A percentile compares a stretch with the other conserved stretches of the same genome.
Conservation (phyloP, 37 sponge, comb jelly and placozoan genomes). For the Cliona cf. orientalis region DNA sequence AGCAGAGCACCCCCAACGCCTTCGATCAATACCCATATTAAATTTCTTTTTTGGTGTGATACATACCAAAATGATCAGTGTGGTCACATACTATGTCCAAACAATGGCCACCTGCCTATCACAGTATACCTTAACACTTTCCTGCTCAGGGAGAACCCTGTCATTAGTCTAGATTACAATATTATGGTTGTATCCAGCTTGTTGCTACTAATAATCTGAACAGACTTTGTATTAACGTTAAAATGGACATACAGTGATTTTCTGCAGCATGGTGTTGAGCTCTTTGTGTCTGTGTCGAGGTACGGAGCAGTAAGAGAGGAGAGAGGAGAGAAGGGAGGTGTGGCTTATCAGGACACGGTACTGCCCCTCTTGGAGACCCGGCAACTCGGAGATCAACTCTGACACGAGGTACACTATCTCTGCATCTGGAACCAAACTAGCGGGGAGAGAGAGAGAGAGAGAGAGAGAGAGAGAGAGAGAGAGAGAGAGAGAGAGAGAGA, state of each 20-base stretch:
- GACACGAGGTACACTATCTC: constrained; percentile 77
- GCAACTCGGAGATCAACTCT: constrained; percentile 70
- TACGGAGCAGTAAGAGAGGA: constrained; percentile 75
- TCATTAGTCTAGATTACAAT: too few relatives aligned
- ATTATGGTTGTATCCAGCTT: too few relatives aligned
- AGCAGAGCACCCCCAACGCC: too few relatives aligned
- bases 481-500: constrained; percentile 56
- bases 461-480: constrained; percentile 46
- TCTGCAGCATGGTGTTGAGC: constrained; percentile 21
- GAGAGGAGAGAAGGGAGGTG: constrained; percentile 58
- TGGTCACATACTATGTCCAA: too few relatives aligned
- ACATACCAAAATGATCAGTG: too few relatives aligned
- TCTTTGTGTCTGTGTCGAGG: constrained; percentile 46
- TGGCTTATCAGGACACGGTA: constrained; percentile 70
- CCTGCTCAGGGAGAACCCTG: too few relatives aligned
- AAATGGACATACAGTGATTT: constrained; percentile 44
- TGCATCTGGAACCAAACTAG: constrained; percentile 76
- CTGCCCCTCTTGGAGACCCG: constrained; percentile 55
- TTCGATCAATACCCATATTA: too few relatives aligned
- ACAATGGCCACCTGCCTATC: too few relatives aligned
- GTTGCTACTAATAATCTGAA: too few relatives aligned
- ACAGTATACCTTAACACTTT: too few relatives aligned
- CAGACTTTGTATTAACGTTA: too few relatives aligned
- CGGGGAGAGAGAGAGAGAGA: constrained; percentile 3
- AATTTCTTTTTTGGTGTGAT: too few relatives aligned